These are phyloP conservation scores for Sicus ferrugineus DNA, from an alignment of 2,888 invertebrate species.

Conservation along the genomic window DNA sequence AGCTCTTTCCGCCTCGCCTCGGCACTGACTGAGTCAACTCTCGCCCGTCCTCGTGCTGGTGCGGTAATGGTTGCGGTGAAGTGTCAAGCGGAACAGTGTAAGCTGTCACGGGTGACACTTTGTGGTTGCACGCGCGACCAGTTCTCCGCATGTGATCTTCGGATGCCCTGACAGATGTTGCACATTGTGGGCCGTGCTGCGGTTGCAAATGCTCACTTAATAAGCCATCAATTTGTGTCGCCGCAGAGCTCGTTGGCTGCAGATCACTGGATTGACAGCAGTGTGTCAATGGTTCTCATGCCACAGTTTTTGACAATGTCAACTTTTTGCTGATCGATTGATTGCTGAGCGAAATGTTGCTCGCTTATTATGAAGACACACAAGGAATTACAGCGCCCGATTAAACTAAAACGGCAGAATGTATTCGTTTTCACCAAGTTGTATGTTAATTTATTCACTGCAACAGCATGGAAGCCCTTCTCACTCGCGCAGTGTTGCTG, in stretches of 20 bases:
- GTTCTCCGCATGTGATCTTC: slow-evolving; percentile 3
- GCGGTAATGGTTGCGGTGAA: slow-evolving; percentile 55
- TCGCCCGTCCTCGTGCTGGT: background rate
- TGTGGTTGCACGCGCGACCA: slow-evolving; percentile 41
- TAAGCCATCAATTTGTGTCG: slow-evolving; percentile 37
- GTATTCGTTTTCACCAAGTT: background rate
- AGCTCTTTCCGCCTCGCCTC: background rate
- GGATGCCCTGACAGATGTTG: slow-evolving; percentile 11
- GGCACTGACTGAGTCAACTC: background rate
- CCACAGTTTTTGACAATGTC: slow-evolving; percentile 10
- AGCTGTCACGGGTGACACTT: slow-evolving; percentile 61
- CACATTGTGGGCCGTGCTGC: too few relatives aligned
- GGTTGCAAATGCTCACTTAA: slow-evolving; percentile 35
- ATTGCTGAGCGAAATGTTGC: background rate
- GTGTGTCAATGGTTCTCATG: slow-evolving; percentile 22
- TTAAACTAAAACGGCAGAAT: background rate
- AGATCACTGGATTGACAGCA: slow-evolving; percentile 20
- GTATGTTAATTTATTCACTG: slow-evolving; percentile 2
- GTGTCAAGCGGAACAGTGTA: slow-evolving; percentile 64
- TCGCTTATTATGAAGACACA: too few relatives aligned
- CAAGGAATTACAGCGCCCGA: too few relatives aligned
- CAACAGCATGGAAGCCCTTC: background rate
- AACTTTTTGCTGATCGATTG: slow-evolving; percentile 22
- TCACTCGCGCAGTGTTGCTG: background rate
- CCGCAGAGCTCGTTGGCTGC: background rate